Conservation (phyloP, 2,888 invertebrate species). For the Dicyrtoma fusca region DNA sequence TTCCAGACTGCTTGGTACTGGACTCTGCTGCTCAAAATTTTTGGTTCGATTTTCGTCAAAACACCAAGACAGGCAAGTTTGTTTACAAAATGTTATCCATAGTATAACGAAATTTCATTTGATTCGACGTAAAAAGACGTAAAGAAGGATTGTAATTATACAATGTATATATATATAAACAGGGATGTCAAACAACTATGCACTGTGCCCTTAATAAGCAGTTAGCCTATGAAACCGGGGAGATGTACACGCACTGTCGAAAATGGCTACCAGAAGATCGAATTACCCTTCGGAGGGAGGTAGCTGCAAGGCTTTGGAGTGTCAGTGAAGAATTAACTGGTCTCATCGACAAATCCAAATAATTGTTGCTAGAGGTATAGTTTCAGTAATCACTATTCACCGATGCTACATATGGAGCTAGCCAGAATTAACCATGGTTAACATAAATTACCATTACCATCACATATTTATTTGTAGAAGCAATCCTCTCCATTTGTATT, state of each 20-base stretch:
- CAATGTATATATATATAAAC: conserved; percentile 47
- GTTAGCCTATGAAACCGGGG: conserved; percentile 69
- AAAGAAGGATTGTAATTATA: too few species aligned
- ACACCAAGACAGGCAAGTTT: conserved; percentile 71
- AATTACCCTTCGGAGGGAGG: conserved; percentile 43
- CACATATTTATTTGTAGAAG: too few species aligned
- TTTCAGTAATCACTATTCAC: too few species aligned
- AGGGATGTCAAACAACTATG: conserved; percentile 80
- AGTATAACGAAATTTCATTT: conserved; percentile 1
- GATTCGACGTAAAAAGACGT: too few species aligned
- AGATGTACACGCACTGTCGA: conserved; percentile 75
- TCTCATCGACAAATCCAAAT: conserved; percentile 60
- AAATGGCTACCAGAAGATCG: conserved; percentile 68
- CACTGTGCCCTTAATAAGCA: conserved; percentile 76
- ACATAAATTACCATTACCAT: too few species aligned
- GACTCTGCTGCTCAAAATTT: conserved; percentile 68
- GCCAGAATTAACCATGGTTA: too few species aligned
- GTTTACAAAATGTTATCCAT: too few species aligned
- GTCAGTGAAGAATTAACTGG: conserved; percentile 75
- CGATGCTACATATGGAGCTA: too few species aligned
- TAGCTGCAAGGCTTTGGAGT: conserved; percentile 72
- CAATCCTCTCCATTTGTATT: too few species aligned
- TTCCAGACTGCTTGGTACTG: conserved; percentile 7
- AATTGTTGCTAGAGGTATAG: too few species aligned
- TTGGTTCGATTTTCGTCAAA: conserved; percentile 72